Evolutionary conservation across 2,888 invertebrate species (phyloP).

Genomic region (Dyspetes luteomarginatus): DNA sequence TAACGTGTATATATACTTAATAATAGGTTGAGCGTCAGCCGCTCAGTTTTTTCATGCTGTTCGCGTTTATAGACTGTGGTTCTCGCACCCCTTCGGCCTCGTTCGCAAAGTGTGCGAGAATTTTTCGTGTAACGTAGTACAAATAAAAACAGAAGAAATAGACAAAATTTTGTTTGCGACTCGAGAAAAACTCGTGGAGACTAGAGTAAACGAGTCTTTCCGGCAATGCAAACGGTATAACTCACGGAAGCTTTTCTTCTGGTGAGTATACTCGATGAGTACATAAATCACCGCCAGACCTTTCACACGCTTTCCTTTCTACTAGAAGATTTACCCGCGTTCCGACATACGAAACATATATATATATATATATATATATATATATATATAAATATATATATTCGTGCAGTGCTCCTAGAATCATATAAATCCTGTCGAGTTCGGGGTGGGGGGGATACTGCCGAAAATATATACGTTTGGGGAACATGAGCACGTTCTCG

Average conservation of each 20-base stretch:
- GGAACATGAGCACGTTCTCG: slow-evolving; percentile 15
- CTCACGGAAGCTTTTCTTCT: slow-evolving; percentile 17
- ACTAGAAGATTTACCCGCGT: slow-evolving; percentile 7
- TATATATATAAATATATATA: slow-evolving; percentile 7
- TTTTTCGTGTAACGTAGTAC: background rate
- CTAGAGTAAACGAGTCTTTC: slow-evolving; percentile 22
- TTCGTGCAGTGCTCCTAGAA: slow-evolving; percentile 47
- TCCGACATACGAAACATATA: background rate
- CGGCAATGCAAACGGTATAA: slow-evolving; percentile 31
- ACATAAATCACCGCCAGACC: slow-evolving; percentile 48
- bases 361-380: slow-evolving; percentile 9
- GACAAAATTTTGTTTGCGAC: background rate
- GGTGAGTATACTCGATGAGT: slow-evolving; percentile 29
- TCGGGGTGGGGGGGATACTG: background rate
- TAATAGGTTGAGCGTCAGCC: slow-evolving; percentile 9
- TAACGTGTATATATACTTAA: slow-evolving; percentile 65
- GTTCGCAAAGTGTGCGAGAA: background rate
- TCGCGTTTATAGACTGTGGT: too few relatives aligned
- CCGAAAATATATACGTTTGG: slow-evolving; percentile 38
- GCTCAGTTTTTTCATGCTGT: slow-evolving; percentile 6
- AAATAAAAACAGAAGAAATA: background rate
- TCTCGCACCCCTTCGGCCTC: too few relatives aligned
- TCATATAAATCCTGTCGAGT: slow-evolving; percentile 51
- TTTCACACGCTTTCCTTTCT: slow-evolving; percentile 41
- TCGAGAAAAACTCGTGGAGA: slow-evolving; percentile 4